phyloP scores from a whole-genome alignment of 2,888 invertebrate species.

The Lordiphosa andalusiaca region DNA sequence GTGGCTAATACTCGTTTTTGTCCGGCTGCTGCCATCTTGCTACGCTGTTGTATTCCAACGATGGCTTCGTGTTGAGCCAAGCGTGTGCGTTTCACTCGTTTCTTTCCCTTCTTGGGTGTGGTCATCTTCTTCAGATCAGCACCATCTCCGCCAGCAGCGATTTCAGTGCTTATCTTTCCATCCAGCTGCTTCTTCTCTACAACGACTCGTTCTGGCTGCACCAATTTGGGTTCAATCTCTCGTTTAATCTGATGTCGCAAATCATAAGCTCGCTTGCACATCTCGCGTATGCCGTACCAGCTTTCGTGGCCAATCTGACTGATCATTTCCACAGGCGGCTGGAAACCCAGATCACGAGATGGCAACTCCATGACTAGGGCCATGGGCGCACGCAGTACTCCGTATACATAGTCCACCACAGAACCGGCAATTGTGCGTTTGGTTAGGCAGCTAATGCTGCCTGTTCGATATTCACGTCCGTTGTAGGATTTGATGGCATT shows the following conservation, averaged over 20 bases:
- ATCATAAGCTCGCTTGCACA: slow-evolving; percentile 76
- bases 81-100: slow-evolving; percentile 44
- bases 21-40: not conserved
- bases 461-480: slow-evolving; percentile 77
- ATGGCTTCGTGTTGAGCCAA: slow-evolving; percentile 38
- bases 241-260: slow-evolving; percentile 51
- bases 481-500: slow-evolving; percentile 76
- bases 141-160: slow-evolving; percentile 10
- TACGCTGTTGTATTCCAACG: slow-evolving; percentile 34
- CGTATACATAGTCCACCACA: slow-evolving; percentile 79
- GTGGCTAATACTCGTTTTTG: slow-evolving; percentile 13
- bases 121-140: slow-evolving; percentile 1
- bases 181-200: not conserved
- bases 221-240: slow-evolving; percentile 32
- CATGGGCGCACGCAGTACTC: slow-evolving; percentile 74
- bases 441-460: slow-evolving; percentile 76
- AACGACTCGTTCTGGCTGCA: slow-evolving; percentile 3
- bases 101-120: slow-evolving; percentile 30
- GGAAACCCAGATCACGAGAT: slow-evolving; percentile 77
- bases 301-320: slow-evolving; percentile 77
- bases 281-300: slow-evolving; percentile 80
- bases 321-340: slow-evolving; percentile 76
- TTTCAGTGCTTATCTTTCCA: slow-evolving; percentile 9
- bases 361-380: slow-evolving; percentile 79
- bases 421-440: slow-evolving; percentile 77